Conservation (phyloP, 2,113 vertebrate genomes). For the Leucoraja erinaceus region DNA sequence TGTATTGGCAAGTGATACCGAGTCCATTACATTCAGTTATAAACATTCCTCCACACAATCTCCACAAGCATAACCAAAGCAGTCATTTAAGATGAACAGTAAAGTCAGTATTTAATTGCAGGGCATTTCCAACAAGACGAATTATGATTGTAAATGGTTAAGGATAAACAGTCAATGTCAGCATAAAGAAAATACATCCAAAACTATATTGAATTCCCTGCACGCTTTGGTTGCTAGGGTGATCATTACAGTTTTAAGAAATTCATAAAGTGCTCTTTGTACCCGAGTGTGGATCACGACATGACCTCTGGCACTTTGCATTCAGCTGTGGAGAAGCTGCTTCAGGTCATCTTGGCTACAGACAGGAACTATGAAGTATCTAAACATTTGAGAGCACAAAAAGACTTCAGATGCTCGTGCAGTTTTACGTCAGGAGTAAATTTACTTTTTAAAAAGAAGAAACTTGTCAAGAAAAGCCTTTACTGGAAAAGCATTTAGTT, state of each 20-base stretch:
- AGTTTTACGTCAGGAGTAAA: background rate
- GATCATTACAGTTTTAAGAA: background rate
- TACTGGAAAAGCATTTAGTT: background rate
- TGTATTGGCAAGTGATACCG: background rate
- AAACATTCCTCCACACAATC: background rate
- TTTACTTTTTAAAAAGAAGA: background rate
- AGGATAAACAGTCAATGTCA: background rate
- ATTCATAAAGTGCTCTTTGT: slow-evolving; percentile 28
- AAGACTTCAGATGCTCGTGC: background rate
- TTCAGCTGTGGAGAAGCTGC: background rate
- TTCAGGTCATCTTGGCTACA: background rate
- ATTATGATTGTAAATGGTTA: background rate
- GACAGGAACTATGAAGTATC: background rate
- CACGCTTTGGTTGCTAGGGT: slow-evolving; percentile 1
- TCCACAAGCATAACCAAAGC: background rate
- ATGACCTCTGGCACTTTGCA: slow-evolving; percentile 2
- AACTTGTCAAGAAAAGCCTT: background rate
- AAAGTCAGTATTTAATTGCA: background rate
- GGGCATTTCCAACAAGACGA: background rate
- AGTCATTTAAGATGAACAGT: background rate
- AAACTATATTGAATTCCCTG: background rate
- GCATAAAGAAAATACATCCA: slow-evolving; percentile 11
- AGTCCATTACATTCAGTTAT: background rate
- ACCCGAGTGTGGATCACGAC: background rate
- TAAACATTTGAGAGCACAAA: background rate